Evolutionary conservation across 37 sponge, comb jelly and placozoan genomes (phyloP).

Genomic region (Amphimedon queenslandica): DNA sequence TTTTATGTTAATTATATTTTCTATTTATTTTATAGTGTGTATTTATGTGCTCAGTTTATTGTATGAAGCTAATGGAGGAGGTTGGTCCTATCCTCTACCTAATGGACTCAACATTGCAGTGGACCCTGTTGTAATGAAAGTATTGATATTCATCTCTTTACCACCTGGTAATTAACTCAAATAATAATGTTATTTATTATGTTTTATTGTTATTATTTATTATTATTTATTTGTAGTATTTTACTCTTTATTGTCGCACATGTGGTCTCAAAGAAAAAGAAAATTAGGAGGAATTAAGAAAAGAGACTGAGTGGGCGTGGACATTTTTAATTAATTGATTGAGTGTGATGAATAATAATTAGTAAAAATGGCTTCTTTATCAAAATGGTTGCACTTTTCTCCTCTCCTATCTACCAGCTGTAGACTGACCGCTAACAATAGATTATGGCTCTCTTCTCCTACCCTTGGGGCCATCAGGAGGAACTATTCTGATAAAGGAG

Average conservation of each 20-base stretch:
- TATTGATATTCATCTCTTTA: no score
- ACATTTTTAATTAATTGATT: no score
- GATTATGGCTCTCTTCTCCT: no score
- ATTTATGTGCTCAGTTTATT: constrained; percentile 21
- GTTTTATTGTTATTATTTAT: background rate
- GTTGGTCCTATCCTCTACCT: constrained; percentile 54
- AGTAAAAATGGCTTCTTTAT: no score
- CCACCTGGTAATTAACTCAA: constrained; percentile 35
- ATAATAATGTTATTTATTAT: constrained; percentile 24
- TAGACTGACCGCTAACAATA: no score
- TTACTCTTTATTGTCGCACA: constrained; percentile 36
- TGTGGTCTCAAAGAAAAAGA: constrained; percentile 63
- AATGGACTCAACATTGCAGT: constrained; percentile 69
- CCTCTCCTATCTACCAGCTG: no score
- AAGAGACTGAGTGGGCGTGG: background rate
- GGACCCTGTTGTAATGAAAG: constrained; percentile 34
- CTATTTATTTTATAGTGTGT: background rate
- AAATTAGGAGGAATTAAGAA: constrained; percentile 24
- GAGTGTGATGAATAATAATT: no score
- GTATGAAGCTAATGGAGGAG: constrained; percentile 29
- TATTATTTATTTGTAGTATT: constrained; percentile 29
- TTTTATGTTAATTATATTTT: no score
- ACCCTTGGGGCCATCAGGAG: no score
- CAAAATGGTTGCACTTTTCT: no score
- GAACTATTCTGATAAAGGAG: no score